phyloP scores from a whole-genome alignment of 2,113 vertebrate genomes.

The Channa maculata region DNA sequence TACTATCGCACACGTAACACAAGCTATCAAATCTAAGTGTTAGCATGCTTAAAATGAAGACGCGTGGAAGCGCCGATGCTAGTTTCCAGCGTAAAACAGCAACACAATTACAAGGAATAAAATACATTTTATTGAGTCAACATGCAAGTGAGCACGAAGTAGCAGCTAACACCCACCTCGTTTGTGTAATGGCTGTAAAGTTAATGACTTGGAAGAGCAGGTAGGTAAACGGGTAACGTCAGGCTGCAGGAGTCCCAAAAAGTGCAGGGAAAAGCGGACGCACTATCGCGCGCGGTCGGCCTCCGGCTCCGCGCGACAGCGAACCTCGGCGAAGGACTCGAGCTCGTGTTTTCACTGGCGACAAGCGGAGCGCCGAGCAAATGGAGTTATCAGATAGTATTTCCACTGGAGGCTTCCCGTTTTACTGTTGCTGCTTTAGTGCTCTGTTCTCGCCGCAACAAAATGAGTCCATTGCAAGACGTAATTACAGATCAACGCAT shows the following conservation, averaged over 20 bases:
- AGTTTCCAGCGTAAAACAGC: slow-evolving; percentile 10
- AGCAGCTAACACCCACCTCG: slow-evolving; percentile 73
- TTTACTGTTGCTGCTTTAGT: slow-evolving; percentile 48
- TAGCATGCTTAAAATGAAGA: slow-evolving; percentile 5
- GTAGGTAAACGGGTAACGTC: slow-evolving; percentile 33
- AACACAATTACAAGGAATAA: neutral
- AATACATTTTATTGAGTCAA: neutral
- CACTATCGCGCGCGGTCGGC: slow-evolving; percentile 34
- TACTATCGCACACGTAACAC: slow-evolving; percentile 17
- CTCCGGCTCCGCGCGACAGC: slow-evolving; percentile 58
- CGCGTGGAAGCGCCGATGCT: neutral
- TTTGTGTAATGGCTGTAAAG: slow-evolving; percentile 67
- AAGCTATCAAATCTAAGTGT: slow-evolving; percentile 37
- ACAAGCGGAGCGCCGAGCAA: slow-evolving; percentile 62
- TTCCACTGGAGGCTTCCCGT: slow-evolving; percentile 77
- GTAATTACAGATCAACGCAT: slow-evolving; percentile 30
- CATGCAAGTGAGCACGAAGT: neutral
- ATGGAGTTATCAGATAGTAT: slow-evolving; percentile 87
- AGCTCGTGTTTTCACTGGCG: slow-evolving; percentile 45
- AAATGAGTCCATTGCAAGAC: slow-evolving; percentile 68
- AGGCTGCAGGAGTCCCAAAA: slow-evolving; percentile 44
- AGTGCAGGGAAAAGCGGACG: slow-evolving; percentile 44
- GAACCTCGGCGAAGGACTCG: slow-evolving; percentile 35
- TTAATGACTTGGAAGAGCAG: slow-evolving; percentile 21
- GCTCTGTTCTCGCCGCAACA: slow-evolving; percentile 53